Base-by-base conservation (phyloP, 2,113 vertebrate genomes). In the Zosterops lateralis region DNA sequence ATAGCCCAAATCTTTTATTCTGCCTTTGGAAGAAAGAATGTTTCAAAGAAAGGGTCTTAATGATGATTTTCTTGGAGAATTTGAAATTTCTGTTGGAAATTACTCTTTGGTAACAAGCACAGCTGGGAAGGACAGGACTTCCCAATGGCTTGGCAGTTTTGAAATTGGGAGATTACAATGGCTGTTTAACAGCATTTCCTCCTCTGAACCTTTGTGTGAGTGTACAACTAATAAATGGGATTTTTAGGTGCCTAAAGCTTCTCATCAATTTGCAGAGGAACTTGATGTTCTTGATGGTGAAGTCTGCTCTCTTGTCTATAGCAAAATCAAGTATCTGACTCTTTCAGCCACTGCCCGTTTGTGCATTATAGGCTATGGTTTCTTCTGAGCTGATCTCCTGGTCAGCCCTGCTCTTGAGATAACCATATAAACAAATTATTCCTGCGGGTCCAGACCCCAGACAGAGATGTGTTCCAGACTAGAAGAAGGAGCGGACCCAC, bases 71-170 rank as follows among this genome's bases (percentile, higher is more conserved):
- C 36, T 48, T 28, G 2, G 42, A 5, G 17, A 71, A 71, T 60
- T 82, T 40, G 19, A 68, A 53, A 64, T 57, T 87, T 75, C 14
- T 72, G 9, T 24, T 72, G 42, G 48, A 73, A 89, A 40, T 47
- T 19, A 15, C 21, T 70, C 16, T 36, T 64, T 25, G 7, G n/a
- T 56, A 65, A 21, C 25, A 45, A 64, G 53, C 8, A 32, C 8
- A 67, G 9, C 17, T 0, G 0, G 7, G 22, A 17, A 20, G 87
- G 15, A 18, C 24, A 71, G 26, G 38, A 34, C 11, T 83, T 90
- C 64, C 13, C 42, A 58, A 54, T 47, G 12, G 10, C 17, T n/a
- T 58, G 15, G 7, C 28, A 22, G 14, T 67, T 77, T 51, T 58
- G n/a, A 40, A 31, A n/a, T 7, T 31, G 26, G 19, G 36, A 58